Percentiles rank a stretch among this genome's conserved stretches.
Conservation (phyloP, 1,140 invertebrate genomes). For the Subanguina moxae region DNA sequence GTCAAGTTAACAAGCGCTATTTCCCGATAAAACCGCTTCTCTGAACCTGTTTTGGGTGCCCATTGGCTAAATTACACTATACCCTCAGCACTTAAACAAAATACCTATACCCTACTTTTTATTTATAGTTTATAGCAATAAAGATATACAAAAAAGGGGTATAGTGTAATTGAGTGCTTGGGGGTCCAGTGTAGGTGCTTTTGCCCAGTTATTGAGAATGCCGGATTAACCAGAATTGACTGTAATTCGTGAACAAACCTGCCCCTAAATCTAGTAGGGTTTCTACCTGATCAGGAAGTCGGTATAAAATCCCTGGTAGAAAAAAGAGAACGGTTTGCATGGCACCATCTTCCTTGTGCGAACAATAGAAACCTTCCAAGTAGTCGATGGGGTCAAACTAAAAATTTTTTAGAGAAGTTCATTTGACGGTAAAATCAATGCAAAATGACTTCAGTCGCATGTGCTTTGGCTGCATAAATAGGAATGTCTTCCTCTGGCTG, state of each 20-base stretch:
- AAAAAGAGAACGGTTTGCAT: slow-evolving; percentile 59
- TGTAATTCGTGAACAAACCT: too few species aligned
- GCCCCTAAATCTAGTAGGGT: slow-evolving; percentile 53
- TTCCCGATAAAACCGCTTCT: too few species aligned
- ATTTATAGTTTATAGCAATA: too few species aligned
- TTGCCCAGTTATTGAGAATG: too few species aligned
- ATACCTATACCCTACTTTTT: too few species aligned
- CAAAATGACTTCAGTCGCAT: slow-evolving; percentile 12
- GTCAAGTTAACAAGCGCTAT: too few species aligned
- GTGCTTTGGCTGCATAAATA: slow-evolving; percentile 31
- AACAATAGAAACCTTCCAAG: slow-evolving; percentile 48
- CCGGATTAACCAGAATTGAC: too few species aligned
- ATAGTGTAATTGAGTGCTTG: background rate
- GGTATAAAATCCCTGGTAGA: slow-evolving; percentile 55
- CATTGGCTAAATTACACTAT: too few species aligned
- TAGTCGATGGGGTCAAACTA: slow-evolving; percentile 51
- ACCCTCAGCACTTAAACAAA: too few species aligned
- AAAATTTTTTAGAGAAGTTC: slow-evolving; percentile 14
- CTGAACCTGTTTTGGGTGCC: too few species aligned
- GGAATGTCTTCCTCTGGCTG: slow-evolving; percentile 10
- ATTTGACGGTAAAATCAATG: background rate
- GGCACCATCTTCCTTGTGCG: slow-evolving; percentile 48
- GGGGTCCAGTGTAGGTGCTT: background rate
- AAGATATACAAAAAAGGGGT: too few species aligned
- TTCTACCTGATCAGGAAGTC: slow-evolving; percentile 46